These are phyloP conservation scores for Megalurothrips usitatus DNA, from an alignment of 2,888 invertebrate species.

Conservation along the genomic window DNA sequence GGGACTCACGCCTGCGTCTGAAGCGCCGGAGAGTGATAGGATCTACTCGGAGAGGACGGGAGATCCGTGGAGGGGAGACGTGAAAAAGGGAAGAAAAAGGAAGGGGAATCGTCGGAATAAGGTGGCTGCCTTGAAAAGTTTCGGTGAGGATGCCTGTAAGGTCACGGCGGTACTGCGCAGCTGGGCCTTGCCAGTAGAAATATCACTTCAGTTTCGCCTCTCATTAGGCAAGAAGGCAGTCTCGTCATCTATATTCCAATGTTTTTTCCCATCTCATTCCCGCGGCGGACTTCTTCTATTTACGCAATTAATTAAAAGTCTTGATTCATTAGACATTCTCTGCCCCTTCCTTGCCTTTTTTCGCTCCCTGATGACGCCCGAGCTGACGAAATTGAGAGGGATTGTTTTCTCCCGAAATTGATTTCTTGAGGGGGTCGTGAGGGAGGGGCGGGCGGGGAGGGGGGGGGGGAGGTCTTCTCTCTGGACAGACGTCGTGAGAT, in stretches of 20 bases:
- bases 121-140: no score
- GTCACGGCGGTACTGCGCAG: no score
- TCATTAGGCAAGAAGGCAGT: neutral
- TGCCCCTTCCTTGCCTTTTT: neutral
- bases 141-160: no score
- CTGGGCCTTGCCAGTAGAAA: no score
- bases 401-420: slow-evolving; percentile 21
- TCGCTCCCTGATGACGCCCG: neutral
- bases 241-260: slow-evolving; percentile 13
- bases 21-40: neutral
- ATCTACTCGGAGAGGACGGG: neutral
- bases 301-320: slow-evolving; percentile 25
- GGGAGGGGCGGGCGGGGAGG: no score
- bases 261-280: neutral
- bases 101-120: neutral
- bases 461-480: no score
- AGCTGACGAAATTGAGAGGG: slow-evolving; percentile 20
- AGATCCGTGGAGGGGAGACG: neutral
- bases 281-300: slow-evolving; percentile 8
- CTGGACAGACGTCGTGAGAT: no score
- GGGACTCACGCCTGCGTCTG: slow-evolving; percentile 17
- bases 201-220: no score
- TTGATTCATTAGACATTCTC: slow-evolving; percentile 14
- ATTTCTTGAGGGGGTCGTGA: neutral
- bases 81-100: neutral